These are phyloP conservation scores for Nasonia longicornis DNA, from an alignment of 1,140 invertebrate genomes.

Conservation along the genomic window DNA sequence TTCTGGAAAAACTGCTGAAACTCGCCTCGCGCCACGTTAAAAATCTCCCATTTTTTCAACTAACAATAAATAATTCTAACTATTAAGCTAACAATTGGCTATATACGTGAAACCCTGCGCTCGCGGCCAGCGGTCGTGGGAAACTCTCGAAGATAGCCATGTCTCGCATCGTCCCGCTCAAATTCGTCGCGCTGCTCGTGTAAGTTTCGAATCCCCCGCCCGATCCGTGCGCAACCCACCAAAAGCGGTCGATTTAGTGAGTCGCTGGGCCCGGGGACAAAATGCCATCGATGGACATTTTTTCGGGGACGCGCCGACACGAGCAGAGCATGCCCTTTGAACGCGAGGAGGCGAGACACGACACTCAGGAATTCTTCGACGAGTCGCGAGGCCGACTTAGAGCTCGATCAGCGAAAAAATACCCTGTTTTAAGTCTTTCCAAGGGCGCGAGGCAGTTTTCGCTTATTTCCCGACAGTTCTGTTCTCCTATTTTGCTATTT, in stretches of 20 bases:
- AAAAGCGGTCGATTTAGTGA: constrained; percentile 67
- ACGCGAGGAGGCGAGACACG: not conserved
- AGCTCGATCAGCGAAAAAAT: constrained; percentile 46
- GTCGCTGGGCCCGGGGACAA: constrained; percentile 61
- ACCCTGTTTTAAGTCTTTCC: constrained; percentile 58
- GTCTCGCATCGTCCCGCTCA: not conserved
- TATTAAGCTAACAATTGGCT: constrained; percentile 37
- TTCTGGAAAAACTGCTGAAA: constrained; percentile 17
- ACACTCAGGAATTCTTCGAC: not conserved
- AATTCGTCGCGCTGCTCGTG: constrained; percentile 11
- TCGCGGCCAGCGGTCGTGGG: not conserved
- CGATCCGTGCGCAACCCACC: constrained; percentile 57
- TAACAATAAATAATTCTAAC: constrained; percentile 39
- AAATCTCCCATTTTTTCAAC: not conserved
- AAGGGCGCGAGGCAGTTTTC: constrained; percentile 47
- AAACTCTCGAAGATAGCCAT: not conserved
- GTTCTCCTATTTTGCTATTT: constrained; percentile 15
- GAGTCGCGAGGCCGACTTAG: not conserved
- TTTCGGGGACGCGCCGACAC: constrained; percentile 11
- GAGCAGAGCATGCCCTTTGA: not conserved
- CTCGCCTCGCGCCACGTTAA: constrained; percentile 21
- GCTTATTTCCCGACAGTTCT: constrained; percentile 3
- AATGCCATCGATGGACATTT: constrained; percentile 25
- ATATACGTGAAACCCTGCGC: not conserved
- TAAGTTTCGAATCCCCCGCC: constrained; percentile 51